Percentiles rank a stretch among this genome's conserved stretches.
phyloP scores from a whole-genome alignment of 2,797 vertebrate species.

The Malurus leucopterus region DNA sequence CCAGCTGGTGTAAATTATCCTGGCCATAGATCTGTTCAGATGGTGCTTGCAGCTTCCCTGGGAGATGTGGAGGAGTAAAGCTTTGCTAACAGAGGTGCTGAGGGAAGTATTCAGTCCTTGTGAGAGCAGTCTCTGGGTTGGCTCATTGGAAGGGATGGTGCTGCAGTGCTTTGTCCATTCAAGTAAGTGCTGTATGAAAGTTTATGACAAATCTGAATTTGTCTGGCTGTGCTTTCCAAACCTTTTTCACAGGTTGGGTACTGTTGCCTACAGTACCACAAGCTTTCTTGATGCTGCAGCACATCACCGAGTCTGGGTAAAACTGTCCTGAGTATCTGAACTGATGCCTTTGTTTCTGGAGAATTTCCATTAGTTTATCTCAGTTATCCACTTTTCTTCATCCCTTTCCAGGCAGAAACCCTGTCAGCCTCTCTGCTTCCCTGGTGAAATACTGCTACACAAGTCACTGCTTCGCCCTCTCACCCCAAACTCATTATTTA shows the following conservation, averaged over 20 bases:
- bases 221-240: not conserved
- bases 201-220: not conserved
- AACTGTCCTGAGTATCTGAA: not conserved
- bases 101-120: not conserved
- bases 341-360: not conserved
- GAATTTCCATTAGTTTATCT: not conserved
- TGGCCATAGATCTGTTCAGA: not conserved
- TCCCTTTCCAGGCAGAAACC: not conserved
- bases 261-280: not conserved
- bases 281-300: not conserved
- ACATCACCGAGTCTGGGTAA: not conserved
- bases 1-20: constrained; percentile 13
- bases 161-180: not conserved
- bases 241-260: not conserved
- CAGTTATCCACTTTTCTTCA: not conserved
- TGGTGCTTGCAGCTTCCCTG: constrained; percentile 2
- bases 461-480: constrained; percentile 2
- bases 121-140: not conserved
- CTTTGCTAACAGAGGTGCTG: not conserved
- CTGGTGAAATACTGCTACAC: not conserved
- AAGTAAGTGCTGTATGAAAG: not conserved
- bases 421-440: not conserved
- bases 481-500: constrained; percentile 16
- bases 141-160: not conserved
- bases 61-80: not conserved